Base-by-base conservation (phyloP, 2,888 invertebrate genomes). In the Stenodera caucasica region DNA sequence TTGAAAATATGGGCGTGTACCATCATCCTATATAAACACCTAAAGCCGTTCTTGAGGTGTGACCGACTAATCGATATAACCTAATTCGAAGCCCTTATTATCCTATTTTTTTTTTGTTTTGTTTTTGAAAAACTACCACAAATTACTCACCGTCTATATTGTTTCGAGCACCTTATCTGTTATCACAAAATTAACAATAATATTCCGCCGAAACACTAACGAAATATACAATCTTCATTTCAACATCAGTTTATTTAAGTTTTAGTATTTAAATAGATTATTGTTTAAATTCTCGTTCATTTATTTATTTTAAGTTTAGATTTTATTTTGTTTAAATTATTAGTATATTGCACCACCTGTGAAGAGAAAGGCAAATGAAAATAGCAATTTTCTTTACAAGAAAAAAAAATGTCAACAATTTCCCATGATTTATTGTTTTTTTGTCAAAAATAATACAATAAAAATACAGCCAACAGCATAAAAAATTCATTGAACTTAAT, bases 1-100 rank as follows among this genome's bases (percentile, higher is more conserved):
- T 75, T 75, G 70, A 72, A 76, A 75, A 74, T 70, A 74, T 72
- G 75, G 76, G 75, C 75, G 75, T 77, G 72, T 61, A 70, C 70
- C 69, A 57, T 23, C 12, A 45, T 45, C 23, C 63, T 53, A 61
- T 57, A 49, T 58, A 61, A 61, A 56, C 64, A 59, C 58, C 61
- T 59, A 50, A 56, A 62, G 63, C 61, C 64, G 60, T 59, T 63
- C 59, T 63, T 57, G 65, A 67, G 67, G 68, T 68, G 68, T 67
- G 67, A 68, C 65, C 55, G 58, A 23, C 51, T 14, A 63, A 65
- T 66, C 66, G 59, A 67, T 67, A 66, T 53, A 62, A 60, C 59
- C 52, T 60, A 57, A 57, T 54, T 52, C 52, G 33, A 33, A 49
- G 49, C 53, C 33, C 58, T 8, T 7, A 55, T 9, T 40, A 14